Base-by-base conservation (phyloP, 2,888 invertebrate species). In the Campoplex capitator region DNA sequence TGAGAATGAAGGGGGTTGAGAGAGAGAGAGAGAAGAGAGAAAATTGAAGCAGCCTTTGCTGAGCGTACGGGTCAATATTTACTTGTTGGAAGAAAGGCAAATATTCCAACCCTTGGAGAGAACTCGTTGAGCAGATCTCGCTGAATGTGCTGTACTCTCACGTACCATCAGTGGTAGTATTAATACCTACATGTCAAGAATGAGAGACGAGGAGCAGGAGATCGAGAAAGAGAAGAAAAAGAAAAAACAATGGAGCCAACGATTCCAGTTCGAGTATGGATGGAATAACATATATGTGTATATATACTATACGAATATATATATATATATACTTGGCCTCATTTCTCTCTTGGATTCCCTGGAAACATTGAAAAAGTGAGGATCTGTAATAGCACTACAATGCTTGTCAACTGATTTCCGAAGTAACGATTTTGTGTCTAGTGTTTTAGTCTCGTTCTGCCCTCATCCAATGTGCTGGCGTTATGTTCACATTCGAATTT, bases 41-140 rank as follows among this genome's bases (percentile, higher is more conserved):
- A 88, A 86, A 86, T 86, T 84, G 84, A 81, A 86, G 76, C 86
- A 56, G 51, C 35, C 58, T 62, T 51, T 51, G 42, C 74, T 68
- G 45, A 74, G 81, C 35, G 68, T 45, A 23, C 83, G 81, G 86
- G 86, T 84, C 86, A 86, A 86, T 86, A 86, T 86, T 86, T 86
- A 84, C 86, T 86, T 81, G 86, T 84, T 84, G 84, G 77, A 86
- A 86, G 84, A 84, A 83, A 77, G 86, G 84, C 86, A 84, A 84
- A 86, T 86, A 84, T 86, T 81, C 80, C 48, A 28, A 80, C 73
- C 75, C 80, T 83, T 58, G 75, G 56, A 76, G 71, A 62, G 62
- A 32, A 83, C 79, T 83, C 86, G 80, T 77, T 71, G 65, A 68
- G 38, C 48, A 67, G 79, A 74, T 79, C 70, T 68, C 75, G 79